A percentile compares a stretch with the other conserved stretches of the same genome.
These are phyloP conservation scores for Brachypalpus laphriformis DNA, from an alignment of 2,888 invertebrate genomes.

Conservation along the genomic window DNA sequence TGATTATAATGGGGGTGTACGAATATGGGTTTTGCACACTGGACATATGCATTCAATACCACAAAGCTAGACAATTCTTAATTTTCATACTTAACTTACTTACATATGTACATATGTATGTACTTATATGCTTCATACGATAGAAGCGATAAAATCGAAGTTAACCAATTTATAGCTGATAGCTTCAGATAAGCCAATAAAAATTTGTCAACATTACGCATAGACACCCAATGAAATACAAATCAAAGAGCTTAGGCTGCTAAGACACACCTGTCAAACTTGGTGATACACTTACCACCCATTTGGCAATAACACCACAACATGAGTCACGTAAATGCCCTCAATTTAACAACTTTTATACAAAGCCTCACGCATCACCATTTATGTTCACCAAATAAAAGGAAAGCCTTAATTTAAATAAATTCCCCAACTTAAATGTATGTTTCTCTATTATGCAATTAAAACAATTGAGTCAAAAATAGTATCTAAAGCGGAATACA, in stretches of 20 bases:
- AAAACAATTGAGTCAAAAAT: neutral
- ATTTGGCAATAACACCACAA: slow-evolving; percentile 7
- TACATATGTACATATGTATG: no score
- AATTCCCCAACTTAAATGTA: neutral
- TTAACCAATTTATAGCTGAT: neutral
- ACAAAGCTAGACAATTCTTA: no score
- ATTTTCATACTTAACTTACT: no score
- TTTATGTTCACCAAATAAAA: neutral
- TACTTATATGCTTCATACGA: neutral
- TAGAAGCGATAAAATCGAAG: neutral
- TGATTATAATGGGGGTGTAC: no score
- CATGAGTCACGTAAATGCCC: slow-evolving; percentile 8
- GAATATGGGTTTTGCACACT: no score
- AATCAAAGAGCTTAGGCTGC: neutral
- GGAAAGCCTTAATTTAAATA: neutral
- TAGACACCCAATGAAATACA: neutral
- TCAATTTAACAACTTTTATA: neutral
- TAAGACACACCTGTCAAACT: slow-evolving; percentile 1
- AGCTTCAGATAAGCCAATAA: neutral
- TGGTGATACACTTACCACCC: neutral
- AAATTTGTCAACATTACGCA: neutral
- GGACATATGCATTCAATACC: no score
- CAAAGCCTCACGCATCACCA: neutral
- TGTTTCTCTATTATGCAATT: neutral
- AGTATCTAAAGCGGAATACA: slow-evolving; percentile 35